Base-by-base conservation (phyloP, 2,113 vertebrate genomes). In the Passer montanus region DNA sequence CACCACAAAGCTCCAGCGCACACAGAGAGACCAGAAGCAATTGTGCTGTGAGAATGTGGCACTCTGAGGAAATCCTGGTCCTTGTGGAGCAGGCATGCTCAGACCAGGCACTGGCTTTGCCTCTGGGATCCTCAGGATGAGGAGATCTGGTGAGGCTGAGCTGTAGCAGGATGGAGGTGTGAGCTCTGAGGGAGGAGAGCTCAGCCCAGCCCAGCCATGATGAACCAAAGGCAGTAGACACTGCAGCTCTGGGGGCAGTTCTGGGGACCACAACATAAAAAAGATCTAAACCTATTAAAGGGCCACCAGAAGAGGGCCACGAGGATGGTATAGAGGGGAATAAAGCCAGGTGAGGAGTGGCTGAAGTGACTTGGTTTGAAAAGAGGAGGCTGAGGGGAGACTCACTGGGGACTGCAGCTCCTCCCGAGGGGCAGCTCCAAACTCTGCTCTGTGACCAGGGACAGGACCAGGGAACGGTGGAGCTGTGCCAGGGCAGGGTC, bases 401-500 rank as follows among this genome's bases (percentile, higher is more conserved):
- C 33, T 74, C 33, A n/a, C 24, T 0, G 2, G 22, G 30, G 9
- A 4, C 39, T 82, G 78, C 69, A 82, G 69, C 44, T 89, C 10
- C 37, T 20, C 26, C 46, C 0, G 3, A 52, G 33, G 37, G 22
- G 7, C 52, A 67, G 33, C 33, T 46, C 53, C 1, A 1, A 26
- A 4, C 69, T 67, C 60, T 67, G 69, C 46, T 59, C 23, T 35
- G 46, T 15, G 13, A 16, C 13, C 13, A 52, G 60, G 13, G 27
- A 67, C 28, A 46, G 60, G 5, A 33, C 5, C 31, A 81, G 44
- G 37, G 33, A 52, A 30, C 0, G 2, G 5, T 59, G 33, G 46
- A n/a, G 23, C 19, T 46, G 28, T 1, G 28, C 0, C 60, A 82
- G 37, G 33, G 31, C 0, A 60, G 60, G 53, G 0, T 30, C 0